Evolutionary conservation across 2,888 invertebrate species (phyloP).

Genomic region (Philonicus albiceps): DNA sequence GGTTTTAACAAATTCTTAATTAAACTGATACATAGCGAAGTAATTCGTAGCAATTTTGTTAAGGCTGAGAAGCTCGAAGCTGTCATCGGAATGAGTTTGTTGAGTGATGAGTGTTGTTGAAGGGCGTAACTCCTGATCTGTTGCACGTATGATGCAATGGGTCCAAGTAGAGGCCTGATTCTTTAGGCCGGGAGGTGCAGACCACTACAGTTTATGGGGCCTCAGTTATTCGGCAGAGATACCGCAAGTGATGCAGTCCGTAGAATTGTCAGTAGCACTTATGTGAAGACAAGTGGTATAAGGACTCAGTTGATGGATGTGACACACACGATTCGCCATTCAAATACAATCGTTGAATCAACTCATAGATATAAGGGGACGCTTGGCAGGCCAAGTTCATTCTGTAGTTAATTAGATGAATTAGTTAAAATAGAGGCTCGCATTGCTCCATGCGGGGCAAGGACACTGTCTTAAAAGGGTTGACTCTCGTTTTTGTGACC

Average conservation of each 20-base stretch:
- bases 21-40: neutral
- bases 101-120: neutral
- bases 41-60: neutral
- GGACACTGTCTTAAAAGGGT: no score
- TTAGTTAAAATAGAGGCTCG: neutral
- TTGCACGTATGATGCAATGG: neutral
- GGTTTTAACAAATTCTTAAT: neutral
- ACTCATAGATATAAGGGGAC: neutral
- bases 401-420: neutral
- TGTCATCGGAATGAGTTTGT: neutral
- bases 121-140: neutral
- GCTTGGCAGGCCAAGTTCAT: neutral
- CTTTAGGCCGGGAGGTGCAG: neutral
- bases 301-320: neutral
- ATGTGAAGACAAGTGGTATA: neutral
- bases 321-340: neutral
- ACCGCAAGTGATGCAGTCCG: neutral
- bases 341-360: neutral
- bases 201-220: neutral
- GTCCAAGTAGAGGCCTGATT: neutral
- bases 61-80: neutral
- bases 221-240: neutral
- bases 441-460: no score
- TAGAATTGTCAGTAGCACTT: neutral
- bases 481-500: no score